These are phyloP conservation scores for Pyrgus malvae DNA, from an alignment of 2,888 invertebrate genomes.

Conservation along the genomic window DNA sequence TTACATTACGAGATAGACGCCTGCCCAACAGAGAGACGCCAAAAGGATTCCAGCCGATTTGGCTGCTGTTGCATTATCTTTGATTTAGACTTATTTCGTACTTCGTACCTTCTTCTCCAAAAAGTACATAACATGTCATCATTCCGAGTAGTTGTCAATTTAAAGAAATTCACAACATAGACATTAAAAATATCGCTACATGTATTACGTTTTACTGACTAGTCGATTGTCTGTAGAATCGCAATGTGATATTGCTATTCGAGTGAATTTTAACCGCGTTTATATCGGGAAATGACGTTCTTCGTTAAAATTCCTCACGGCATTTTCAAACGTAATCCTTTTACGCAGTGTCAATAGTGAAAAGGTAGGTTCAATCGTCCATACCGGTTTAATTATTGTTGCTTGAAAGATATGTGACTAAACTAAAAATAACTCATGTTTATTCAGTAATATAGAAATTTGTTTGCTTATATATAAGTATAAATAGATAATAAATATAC, in stretches of 20 bases:
- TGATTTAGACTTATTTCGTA: no score
- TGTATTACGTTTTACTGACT: neutral
- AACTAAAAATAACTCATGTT: neutral
- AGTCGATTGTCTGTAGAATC: neutral
- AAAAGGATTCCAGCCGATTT: no score
- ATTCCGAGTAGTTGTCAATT: no score
- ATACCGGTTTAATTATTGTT: constrained; percentile 5
- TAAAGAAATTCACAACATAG: neutral
- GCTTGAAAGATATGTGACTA: constrained; percentile 5
- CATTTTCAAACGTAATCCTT: constrained; percentile 7
- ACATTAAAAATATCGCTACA: neutral
- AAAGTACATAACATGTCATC: no score
- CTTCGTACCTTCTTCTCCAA: no score
- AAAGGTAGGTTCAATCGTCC: constrained; percentile 3
- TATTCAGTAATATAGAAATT: no score
- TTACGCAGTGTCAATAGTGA: constrained; percentile 16
- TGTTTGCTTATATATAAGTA: no score
- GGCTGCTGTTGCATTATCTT: no score
- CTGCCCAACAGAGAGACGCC: no score
- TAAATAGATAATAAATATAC: no score
- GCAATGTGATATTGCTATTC: constrained; percentile 1
- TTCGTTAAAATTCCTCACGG: constrained; percentile 24
- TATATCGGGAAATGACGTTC: constrained; percentile 15
- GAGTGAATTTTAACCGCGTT: constrained; percentile 8
- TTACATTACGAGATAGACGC: no score